Percentiles rank a stretch among this genome's conserved stretches.
Conservation (phyloP, 2,888 invertebrate genomes). For the Cistogaster globosa region DNA sequence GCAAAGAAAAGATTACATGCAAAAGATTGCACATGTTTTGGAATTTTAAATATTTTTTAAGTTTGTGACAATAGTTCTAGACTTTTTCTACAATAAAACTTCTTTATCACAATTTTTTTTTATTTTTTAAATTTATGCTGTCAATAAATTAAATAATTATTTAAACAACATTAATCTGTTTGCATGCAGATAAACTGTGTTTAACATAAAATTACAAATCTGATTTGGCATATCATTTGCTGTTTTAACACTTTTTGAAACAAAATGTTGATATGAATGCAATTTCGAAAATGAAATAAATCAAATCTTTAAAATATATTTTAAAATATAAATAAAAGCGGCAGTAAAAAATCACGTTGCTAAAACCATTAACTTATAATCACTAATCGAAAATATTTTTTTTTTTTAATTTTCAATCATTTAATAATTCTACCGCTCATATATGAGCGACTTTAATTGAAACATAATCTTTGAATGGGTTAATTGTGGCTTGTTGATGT, state of each 20-base stretch:
- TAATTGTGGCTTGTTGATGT: constrained; percentile 32
- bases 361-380: no score
- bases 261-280: background rate
- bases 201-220: constrained; percentile 1
- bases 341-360: no score
- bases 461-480: constrained; percentile 27
- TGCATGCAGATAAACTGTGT: constrained; percentile 16
- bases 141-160: background rate
- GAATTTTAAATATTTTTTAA: background rate
- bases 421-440: background rate
- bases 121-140: background rate
- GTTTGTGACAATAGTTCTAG: background rate
- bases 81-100: background rate
- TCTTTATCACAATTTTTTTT: background rate
- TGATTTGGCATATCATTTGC: background rate
- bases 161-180: constrained; percentile 22
- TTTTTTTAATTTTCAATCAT: background rate
- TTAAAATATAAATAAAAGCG: no score
- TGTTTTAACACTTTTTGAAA: constrained; percentile 14
- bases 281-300: no score
- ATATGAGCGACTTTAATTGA: background rate
- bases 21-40: constrained; percentile 14
- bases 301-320: no score
- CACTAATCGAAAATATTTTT: background rate
- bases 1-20: background rate